Conservation (phyloP, 2,113 vertebrate species). For the Perca fluviatilis region DNA sequence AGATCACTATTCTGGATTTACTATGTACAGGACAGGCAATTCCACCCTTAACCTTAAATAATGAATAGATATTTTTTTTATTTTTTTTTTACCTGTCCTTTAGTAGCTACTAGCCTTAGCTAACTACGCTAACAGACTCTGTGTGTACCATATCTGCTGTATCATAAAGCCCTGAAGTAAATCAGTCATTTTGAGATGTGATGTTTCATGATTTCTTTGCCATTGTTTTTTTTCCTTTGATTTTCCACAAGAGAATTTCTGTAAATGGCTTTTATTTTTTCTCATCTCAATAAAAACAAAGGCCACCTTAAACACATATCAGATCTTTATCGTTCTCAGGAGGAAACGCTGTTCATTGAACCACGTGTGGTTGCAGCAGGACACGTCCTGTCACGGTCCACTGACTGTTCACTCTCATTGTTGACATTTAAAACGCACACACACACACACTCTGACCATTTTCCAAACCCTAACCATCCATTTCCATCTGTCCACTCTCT, state of each 20-base stretch:
- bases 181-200: neutral
- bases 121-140: neutral
- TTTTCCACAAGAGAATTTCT: neutral
- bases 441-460: neutral
- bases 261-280: neutral
- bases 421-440: neutral
- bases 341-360: neutral
- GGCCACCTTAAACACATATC: neutral
- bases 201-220: neutral
- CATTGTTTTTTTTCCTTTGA: neutral
- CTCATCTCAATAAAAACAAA: neutral
- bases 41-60: neutral
- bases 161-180: neutral
- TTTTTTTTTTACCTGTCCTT: neutral
- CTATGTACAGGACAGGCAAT: neutral
- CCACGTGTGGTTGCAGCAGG: slow-evolving; percentile 8
- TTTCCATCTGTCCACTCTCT: slow-evolving; percentile 68
- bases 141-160: too few species aligned
- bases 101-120: neutral
- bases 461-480: slow-evolving; percentile 35
- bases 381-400: neutral
- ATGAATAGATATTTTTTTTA: too few species aligned
- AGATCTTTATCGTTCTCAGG: neutral
- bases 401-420: neutral
- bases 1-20: neutral